Percentiles rank a stretch among this genome's conserved stretches.
Conservation (phyloP, 2,888 invertebrate species). For the Sinhomidia bicolor region DNA sequence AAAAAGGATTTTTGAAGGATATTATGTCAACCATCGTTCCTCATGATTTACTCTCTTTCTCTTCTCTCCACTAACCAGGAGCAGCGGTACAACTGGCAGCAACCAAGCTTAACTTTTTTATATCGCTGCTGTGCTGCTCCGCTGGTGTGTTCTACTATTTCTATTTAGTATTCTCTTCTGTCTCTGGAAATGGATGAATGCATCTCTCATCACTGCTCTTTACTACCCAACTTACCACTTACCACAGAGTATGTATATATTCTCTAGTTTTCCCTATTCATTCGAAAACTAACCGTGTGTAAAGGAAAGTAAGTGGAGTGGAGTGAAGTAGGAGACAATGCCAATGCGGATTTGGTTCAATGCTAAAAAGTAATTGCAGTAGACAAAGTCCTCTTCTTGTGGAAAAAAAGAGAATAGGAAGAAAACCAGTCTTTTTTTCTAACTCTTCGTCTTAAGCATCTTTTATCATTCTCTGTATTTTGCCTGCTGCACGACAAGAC, state of each 20-base stretch:
- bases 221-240: background rate
- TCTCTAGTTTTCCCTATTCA: conserved; percentile 5
- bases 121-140: background rate
- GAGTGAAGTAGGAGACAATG: conserved; percentile 42
- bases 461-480: background rate
- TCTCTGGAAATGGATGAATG: conserved; percentile 37
- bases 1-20: conserved; percentile 33
- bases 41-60: conserved; percentile 28
- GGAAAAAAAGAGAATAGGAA: background rate
- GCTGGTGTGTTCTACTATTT: background rate
- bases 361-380: conserved; percentile 43
- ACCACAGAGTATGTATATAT: background rate
- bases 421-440: background rate
- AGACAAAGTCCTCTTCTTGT: conserved; percentile 33
- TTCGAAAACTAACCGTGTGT: conserved; percentile 38
- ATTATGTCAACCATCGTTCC: conserved; percentile 40
- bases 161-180: background rate
- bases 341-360: conserved; percentile 54
- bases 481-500: background rate
- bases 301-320: conserved; percentile 15
- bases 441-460: background rate
- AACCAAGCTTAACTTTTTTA: background rate
- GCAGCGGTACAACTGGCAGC: background rate
- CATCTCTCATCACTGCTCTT: background rate
- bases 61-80: conserved; percentile 1